Conservation (phyloP, 2,113 vertebrate genomes). For the Laterallus jamaicensis region DNA sequence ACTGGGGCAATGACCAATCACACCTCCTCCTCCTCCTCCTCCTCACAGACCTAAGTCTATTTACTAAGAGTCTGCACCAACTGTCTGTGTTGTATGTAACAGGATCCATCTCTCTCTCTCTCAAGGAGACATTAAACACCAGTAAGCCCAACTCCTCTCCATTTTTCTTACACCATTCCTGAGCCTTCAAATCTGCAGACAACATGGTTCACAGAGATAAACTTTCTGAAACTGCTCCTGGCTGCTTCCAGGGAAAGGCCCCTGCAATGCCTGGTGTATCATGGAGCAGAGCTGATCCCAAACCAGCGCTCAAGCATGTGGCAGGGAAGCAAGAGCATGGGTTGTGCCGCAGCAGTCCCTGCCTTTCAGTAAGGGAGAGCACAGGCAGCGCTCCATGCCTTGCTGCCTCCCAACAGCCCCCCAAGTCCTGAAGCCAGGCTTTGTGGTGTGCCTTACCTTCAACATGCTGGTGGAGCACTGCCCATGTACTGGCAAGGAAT, state of each 20-base stretch:
- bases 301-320: accelerated
- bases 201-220: not conserved
- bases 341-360: not conserved
- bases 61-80: slow-evolving; percentile 38
- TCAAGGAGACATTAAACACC: not conserved
- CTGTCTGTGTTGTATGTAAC: not conserved
- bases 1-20: slow-evolving; percentile 50
- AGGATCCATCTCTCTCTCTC: slow-evolving; percentile 36
- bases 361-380: not conserved
- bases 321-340: not conserved
- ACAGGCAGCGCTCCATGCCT: not conserved
- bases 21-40: slow-evolving; percentile 7
- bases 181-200: not conserved
- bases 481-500: not conserved
- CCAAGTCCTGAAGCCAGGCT: not conserved
- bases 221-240: not conserved
- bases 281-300: not conserved
- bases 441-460: not conserved
- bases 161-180: not conserved
- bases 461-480: not conserved
- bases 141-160: not conserved
- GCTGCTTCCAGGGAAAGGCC: not conserved
- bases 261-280: not conserved
- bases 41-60: slow-evolving; percentile 25
- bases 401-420: not conserved